Percentiles rank a stretch among this genome's conserved stretches.
Evolutionary conservation across 2,888 invertebrate species (phyloP).

Genomic region (Meganola albula): DNA sequence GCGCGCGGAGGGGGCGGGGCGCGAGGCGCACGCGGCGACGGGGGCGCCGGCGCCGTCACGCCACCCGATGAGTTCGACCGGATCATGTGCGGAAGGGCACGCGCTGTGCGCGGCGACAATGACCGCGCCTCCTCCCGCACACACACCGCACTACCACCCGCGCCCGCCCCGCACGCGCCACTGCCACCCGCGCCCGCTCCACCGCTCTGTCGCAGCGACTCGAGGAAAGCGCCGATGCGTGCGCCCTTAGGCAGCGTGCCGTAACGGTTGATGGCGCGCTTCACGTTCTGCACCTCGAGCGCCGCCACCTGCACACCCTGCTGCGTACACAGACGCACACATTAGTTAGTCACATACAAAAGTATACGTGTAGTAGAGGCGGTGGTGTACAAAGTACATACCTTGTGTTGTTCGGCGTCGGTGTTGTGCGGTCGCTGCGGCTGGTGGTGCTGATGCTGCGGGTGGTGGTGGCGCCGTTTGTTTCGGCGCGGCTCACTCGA

Average conservation of each 20-base stretch:
- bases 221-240: constrained; percentile 96
- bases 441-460: constrained; percentile 69
- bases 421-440: constrained; percentile 33
- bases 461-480: constrained; percentile 60
- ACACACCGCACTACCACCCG: constrained; percentile 44
- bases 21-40: constrained; percentile 57
- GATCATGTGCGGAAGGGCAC: constrained; percentile 89
- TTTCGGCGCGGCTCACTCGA: constrained; percentile 71
- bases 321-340: constrained; percentile 17
- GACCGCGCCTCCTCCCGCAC: constrained; percentile 65
- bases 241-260: constrained; percentile 98
- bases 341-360: background rate
- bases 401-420: constrained; percentile 37
- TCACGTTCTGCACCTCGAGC: constrained; percentile 96
- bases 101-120: constrained; percentile 81
- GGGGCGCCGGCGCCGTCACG: constrained; percentile 78
- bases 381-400: too few relatives aligned
- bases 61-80: constrained; percentile 93
- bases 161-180: constrained; percentile 71
- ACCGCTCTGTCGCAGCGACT: constrained; percentile 91
- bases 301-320: constrained; percentile 90
- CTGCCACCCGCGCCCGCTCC: constrained; percentile 26
- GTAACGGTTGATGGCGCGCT: constrained; percentile 95
- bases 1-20: constrained; percentile 68
- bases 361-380: too few relatives aligned